phyloP scores from a whole-genome alignment of 2,113 vertebrate species.

The Neogale vison region DNA sequence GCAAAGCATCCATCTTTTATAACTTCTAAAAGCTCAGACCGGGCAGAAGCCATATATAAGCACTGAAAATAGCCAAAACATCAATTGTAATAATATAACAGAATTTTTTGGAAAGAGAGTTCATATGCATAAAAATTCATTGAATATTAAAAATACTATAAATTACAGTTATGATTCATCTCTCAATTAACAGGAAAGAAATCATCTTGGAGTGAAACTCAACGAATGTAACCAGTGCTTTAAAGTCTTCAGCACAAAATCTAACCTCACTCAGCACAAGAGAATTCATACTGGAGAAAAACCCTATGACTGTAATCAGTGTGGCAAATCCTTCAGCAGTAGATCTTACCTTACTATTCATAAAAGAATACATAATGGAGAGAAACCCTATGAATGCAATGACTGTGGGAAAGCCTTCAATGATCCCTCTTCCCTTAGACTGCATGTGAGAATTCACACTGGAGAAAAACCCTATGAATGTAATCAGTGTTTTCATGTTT shows the following conservation, averaged over 20 bases:
- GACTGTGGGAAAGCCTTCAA: conserved; percentile 74
- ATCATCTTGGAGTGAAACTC: conserved; percentile 60
- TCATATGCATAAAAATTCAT: not conserved
- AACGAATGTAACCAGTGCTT: conserved; percentile 77
- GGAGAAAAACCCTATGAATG: conserved; percentile 78
- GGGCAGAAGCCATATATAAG: not conserved
- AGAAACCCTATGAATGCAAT: conserved; percentile 68
- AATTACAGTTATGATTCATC: not conserved
- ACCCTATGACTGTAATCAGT: conserved; percentile 77
- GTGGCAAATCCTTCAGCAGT: conserved; percentile 75
- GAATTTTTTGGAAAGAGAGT: conserved; percentile 19
- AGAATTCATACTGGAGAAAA: conserved; percentile 80
- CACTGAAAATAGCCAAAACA: not conserved
- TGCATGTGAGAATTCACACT: conserved; percentile 74
- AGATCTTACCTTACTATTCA: conserved; percentile 74
- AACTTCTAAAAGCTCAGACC: not conserved
- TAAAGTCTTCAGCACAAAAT: conserved; percentile 76
- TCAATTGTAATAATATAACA: not conserved
- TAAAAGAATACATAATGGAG: conserved; percentile 71
- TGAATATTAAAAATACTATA: not conserved
- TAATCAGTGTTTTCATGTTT: conserved; percentile 74
- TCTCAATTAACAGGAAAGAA: conserved; percentile 58
- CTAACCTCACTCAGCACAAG: conserved; percentile 78
- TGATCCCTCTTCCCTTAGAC: conserved; percentile 67
- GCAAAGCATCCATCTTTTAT: conserved; percentile 12